phyloP scores from a whole-genome alignment of 2,113 vertebrate species.

The Mus spicilegus region DNA sequence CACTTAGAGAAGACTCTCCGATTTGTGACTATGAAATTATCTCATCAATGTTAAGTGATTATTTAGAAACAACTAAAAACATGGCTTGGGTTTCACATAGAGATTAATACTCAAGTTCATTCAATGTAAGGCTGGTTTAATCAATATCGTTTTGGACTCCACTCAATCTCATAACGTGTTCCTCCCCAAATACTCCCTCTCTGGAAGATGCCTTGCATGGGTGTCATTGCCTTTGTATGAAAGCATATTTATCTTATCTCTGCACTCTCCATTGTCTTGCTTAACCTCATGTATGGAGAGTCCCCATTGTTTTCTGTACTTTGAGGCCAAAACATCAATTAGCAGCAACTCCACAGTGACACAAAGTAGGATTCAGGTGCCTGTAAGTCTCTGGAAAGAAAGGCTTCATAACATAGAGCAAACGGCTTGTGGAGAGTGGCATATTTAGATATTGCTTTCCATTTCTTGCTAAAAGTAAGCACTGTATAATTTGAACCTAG shows the following conservation, averaged over 20 bases:
- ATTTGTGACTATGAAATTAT: background rate
- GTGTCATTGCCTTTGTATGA: background rate
- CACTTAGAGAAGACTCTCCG: background rate
- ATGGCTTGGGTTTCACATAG: background rate
- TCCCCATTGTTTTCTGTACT: background rate
- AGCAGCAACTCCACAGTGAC: fast-evolving
- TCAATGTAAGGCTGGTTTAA: background rate
- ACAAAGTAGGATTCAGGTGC: fast-evolving
- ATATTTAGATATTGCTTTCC: background rate
- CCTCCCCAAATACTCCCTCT: background rate
- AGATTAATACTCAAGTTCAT: background rate
- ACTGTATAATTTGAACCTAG: too few species aligned
- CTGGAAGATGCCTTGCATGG: background rate
- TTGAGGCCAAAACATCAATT: fast-evolving
- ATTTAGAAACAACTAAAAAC: background rate
- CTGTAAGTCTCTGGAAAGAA: fast-evolving
- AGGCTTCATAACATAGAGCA: fast-evolving
- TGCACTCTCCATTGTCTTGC: background rate
- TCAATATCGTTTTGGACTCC: background rate
- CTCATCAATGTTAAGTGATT: background rate
- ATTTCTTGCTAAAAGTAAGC: background rate
- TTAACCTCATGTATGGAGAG: background rate
- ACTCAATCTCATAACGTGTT: background rate
- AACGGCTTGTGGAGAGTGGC: background rate
- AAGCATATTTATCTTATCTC: background rate